Conservation (phyloP, 2,113 vertebrate genomes). For the Arenaria interpres region DNA sequence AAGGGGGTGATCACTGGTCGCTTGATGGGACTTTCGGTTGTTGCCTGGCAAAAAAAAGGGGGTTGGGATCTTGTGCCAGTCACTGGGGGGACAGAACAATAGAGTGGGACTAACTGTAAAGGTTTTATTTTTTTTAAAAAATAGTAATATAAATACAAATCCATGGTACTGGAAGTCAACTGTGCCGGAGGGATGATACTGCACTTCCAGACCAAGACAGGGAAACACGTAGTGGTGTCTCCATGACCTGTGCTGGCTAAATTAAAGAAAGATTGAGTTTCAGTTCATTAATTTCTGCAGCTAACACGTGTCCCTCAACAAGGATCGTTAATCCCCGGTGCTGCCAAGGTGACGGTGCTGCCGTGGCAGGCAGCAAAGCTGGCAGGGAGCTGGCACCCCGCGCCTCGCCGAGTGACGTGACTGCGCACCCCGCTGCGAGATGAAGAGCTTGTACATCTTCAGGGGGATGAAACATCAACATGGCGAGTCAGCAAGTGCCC, state of each 20-base stretch:
- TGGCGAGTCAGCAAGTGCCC: background rate
- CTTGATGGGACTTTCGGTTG: background rate
- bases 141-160: background rate
- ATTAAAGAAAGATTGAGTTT: background rate
- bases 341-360: background rate
- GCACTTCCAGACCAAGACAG: background rate
- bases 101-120: background rate
- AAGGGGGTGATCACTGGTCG: background rate
- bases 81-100: background rate
- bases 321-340: fast-evolving
- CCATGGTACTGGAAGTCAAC: background rate
- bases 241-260: background rate
- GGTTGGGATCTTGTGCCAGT: background rate
- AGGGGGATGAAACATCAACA: background rate
- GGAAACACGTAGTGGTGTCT: background rate
- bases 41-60: background rate
- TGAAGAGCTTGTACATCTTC: background rate
- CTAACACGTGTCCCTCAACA: fast-evolving
- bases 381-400: background rate
- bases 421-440: fast-evolving
- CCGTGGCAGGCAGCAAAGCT: background rate
- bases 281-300: background rate
- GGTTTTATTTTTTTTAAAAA: background rate
- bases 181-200: background rate
- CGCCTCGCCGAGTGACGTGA: background rate